Evolutionary conservation across 1,140 invertebrate genomes (phyloP).

Genomic region (Drosophila truncata): DNA sequence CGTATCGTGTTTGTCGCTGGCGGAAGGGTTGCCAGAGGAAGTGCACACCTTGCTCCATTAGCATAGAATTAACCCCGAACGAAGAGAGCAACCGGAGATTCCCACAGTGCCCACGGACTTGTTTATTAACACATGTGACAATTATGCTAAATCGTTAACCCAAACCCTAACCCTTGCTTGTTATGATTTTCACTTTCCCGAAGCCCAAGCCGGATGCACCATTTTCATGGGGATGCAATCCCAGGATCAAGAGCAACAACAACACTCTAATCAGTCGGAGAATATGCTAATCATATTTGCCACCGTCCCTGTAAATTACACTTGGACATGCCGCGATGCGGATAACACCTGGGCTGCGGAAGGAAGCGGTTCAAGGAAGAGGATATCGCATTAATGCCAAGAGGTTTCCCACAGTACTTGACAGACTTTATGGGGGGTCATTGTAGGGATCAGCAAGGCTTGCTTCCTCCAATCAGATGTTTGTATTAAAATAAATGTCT

Average conservation of each 20-base stretch:
- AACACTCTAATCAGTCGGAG: slow-evolving; percentile 20
- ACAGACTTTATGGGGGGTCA: slow-evolving; percentile 3
- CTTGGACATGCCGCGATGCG: slow-evolving; percentile 56
- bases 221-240: slow-evolving; percentile 19
- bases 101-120: slow-evolving; percentile 62
- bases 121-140: slow-evolving; percentile 78
- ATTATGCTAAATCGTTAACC: slow-evolving; percentile 66
- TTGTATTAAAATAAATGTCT: background rate
- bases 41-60: slow-evolving; percentile 78
- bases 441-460: background rate
- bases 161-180: slow-evolving; percentile 20
- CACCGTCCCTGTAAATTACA: slow-evolving; percentile 60
- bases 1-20: background rate
- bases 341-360: slow-evolving; percentile 67
- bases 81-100: slow-evolving; percentile 34
- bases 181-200: slow-evolving; percentile 49
- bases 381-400: slow-evolving; percentile 8
- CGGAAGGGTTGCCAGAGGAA: slow-evolving; percentile 63
- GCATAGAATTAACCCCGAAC: slow-evolving; percentile 67
- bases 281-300: slow-evolving; percentile 66
- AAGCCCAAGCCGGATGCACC: slow-evolving; percentile 54
- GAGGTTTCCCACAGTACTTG: slow-evolving; percentile 68
- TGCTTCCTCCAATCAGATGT: slow-evolving; percentile 8
- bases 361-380: slow-evolving; percentile 42
- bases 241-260: slow-evolving; percentile 46